phyloP scores from a whole-genome alignment of 2,888 invertebrate species.

The Metalampra italica region DNA sequence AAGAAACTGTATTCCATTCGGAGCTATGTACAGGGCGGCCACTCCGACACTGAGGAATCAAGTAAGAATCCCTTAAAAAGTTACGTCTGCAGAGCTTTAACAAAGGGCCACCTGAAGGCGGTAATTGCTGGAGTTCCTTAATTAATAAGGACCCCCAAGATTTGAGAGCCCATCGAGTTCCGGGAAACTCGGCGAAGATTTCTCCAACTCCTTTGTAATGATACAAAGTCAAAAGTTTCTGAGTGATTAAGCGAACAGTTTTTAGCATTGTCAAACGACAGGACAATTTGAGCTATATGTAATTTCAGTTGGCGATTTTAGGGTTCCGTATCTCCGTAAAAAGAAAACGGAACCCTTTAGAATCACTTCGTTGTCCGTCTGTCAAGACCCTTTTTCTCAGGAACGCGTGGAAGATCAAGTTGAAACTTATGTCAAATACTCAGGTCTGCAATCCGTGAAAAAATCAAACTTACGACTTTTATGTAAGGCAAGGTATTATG shows the following conservation, averaged over 20 bases:
- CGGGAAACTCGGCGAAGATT: conserved; percentile 14
- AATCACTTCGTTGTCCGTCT: no score
- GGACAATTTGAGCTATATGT: no score
- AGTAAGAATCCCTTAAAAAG: conserved; percentile 11
- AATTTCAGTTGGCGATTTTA: no score
- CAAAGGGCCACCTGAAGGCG: conserved; percentile 37
- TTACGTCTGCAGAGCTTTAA: neutral
- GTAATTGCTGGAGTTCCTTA: conserved; percentile 55
- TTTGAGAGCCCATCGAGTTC: conserved; percentile 14
- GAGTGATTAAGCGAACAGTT: conserved; percentile 36
- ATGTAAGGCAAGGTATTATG: no score
- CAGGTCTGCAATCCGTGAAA: no score
- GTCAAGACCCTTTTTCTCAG: no score
- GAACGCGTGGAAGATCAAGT: no score
- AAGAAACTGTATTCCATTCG: neutral
- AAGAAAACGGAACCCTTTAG: no score
- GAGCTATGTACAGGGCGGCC: neutral
- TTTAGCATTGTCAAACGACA: neutral
- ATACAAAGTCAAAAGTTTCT: conserved; percentile 44
- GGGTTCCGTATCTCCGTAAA: no score
- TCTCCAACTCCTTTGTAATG: conserved; percentile 26
- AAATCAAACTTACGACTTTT: no score
- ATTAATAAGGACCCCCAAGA: conserved; percentile 52
- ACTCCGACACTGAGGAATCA: neutral
- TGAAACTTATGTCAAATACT: no score